phyloP scores from a whole-genome alignment of 2,888 invertebrate species.

The Hermaeophaga mercurialis region DNA sequence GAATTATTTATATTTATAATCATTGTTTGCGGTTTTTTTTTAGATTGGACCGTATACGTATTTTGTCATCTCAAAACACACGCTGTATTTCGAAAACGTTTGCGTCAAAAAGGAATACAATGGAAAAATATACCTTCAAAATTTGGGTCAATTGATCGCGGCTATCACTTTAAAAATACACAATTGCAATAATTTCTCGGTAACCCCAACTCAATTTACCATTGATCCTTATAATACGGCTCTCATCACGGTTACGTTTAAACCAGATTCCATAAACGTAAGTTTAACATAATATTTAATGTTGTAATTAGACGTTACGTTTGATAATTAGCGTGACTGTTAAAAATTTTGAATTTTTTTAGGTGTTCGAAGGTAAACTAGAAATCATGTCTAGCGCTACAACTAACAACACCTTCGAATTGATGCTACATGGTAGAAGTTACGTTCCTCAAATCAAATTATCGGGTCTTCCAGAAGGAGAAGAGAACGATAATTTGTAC shows the following conservation, averaged over 20 bases:
- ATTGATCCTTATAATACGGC: slow-evolving; percentile 53
- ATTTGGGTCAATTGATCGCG: slow-evolving; percentile 54
- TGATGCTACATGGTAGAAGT: slow-evolving; percentile 56
- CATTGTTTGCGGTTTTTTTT: slow-evolving; percentile 22
- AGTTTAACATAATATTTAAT: slow-evolving; percentile 19
- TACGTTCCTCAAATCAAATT: slow-evolving; percentile 57
- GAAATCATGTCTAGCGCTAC: slow-evolving; percentile 35
- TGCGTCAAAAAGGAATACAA: slow-evolving; percentile 50
- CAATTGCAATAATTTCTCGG: slow-evolving; percentile 46
- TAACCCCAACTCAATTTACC: slow-evolving; percentile 47
- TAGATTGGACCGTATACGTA: slow-evolving; percentile 52
- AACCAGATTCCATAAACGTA: slow-evolving; percentile 56
- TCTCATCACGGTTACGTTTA: slow-evolving; percentile 53
- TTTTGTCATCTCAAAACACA: slow-evolving; percentile 51
- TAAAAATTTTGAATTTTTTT: slow-evolving; percentile 28
- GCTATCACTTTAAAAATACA: slow-evolving; percentile 41
- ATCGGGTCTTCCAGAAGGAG: slow-evolving; percentile 46
- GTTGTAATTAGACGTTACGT: too few species aligned
- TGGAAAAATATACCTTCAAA: slow-evolving; percentile 53
- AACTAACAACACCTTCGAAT: slow-evolving; percentile 29
- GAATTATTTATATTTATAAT: background rate
- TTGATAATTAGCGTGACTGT: too few species aligned
- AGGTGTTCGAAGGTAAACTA: slow-evolving; percentile 31
- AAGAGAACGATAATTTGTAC: slow-evolving; percentile 37
- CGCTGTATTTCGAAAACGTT: slow-evolving; percentile 55